Conservation (phyloP, 2,113 vertebrate genomes). For the human (Homo sapiens) region GRCh38 chr14:98392001-98392500, state of each 20-base stretch:
- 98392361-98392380: neutral
- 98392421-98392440: neutral
- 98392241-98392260: neutral
- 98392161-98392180: neutral
- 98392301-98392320: neutral
- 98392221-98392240: neutral
- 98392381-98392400: neutral
- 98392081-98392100: neutral
- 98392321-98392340: neutral
- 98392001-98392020: neutral
- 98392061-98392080: neutral
- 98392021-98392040: fast-evolving
- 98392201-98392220: neutral
- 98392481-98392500: too few species aligned
- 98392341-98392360: neutral
- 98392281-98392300: neutral
- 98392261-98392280: neutral
- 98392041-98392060: too few species aligned
- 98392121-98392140: neutral
- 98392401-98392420: neutral
- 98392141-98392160: neutral
- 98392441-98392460: neutral
- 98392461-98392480: neutral
- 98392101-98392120: neutral
- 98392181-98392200: fast-evolving